These are phyloP conservation scores for Embidobia sp. DNA, from an alignment of 2,888 invertebrate genomes.

Conservation along the genomic window DNA sequence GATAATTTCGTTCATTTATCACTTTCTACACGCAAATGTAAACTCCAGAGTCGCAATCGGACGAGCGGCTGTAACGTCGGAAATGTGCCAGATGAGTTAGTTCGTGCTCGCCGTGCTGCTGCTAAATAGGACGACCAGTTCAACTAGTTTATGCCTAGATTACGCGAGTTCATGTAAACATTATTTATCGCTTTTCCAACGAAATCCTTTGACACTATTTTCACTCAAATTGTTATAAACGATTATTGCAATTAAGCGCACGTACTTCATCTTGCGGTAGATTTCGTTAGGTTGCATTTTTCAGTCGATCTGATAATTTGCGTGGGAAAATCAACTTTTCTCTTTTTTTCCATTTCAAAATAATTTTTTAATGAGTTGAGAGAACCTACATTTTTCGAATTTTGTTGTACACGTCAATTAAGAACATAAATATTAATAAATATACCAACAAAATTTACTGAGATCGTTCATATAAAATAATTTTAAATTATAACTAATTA, in stretches of 20 bases:
- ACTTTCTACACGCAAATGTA: constrained; percentile 26
- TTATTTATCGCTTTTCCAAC: constrained; percentile 35
- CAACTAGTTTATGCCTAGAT: constrained; percentile 47
- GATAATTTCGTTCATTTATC: constrained; percentile 28
- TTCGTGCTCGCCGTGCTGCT: neutral
- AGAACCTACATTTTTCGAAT: no score
- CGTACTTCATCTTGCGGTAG: no score
- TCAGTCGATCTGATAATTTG: no score
- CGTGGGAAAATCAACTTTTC: no score
- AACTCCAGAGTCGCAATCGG: constrained; percentile 5
- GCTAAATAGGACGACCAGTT: constrained; percentile 50
- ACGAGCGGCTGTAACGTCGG: constrained; percentile 11
- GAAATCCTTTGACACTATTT: constrained; percentile 50
- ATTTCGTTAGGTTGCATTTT: no score
- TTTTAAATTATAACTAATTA: no score
- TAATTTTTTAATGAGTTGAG: no score
- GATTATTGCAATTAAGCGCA: constrained; percentile 25
- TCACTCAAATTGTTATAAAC: constrained; percentile 29
- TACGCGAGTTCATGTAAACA: constrained; percentile 38
- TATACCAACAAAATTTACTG: no score
- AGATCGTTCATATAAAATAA: no score
- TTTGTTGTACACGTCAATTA: no score
- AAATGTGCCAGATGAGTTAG: constrained; percentile 40
- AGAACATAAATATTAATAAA: no score
- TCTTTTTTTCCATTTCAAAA: no score